phyloP scores from a whole-genome alignment of 2,888 invertebrate species.

The Ommatoiulus sabulosus region DNA sequence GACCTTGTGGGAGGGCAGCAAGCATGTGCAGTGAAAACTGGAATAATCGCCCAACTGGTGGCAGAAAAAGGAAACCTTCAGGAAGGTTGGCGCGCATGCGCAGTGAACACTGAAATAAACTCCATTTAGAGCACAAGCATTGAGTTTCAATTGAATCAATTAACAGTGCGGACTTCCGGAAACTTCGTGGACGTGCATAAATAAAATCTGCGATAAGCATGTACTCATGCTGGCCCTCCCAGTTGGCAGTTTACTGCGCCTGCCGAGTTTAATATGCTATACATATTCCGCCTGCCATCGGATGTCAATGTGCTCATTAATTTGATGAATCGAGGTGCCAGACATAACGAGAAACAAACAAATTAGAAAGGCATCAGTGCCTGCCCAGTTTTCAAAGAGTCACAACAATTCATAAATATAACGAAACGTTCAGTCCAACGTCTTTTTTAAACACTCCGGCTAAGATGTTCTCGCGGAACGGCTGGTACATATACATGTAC shows the following conservation, averaged over 20 bases:
- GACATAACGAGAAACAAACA: background rate
- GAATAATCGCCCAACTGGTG: too few species aligned
- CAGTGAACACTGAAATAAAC: too few species aligned
- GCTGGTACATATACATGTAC: too few species aligned
- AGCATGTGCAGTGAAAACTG: too few species aligned
- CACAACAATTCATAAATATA: constrained; percentile 5
- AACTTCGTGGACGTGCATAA: background rate
- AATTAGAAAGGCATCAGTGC: background rate
- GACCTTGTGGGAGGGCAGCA: too few species aligned
- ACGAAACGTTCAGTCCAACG: background rate
- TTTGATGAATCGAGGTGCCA: constrained; percentile 19
- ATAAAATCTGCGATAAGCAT: background rate
- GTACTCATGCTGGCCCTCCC: background rate
- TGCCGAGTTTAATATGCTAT: background rate
- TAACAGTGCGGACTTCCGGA: background rate
- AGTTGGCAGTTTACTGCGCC: background rate
- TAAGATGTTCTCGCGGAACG: too few species aligned
- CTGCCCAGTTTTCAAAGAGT: background rate
- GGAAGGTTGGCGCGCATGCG: too few species aligned
- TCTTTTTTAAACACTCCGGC: too few species aligned
- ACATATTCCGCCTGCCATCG: background rate
- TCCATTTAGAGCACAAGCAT: background rate
- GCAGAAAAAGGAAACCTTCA: too few species aligned
- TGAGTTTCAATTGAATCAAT: background rate
- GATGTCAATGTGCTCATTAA: constrained; percentile 19